phyloP scores from a whole-genome alignment of 2,797 vertebrate species.

The Aphelocoma californica region DNA sequence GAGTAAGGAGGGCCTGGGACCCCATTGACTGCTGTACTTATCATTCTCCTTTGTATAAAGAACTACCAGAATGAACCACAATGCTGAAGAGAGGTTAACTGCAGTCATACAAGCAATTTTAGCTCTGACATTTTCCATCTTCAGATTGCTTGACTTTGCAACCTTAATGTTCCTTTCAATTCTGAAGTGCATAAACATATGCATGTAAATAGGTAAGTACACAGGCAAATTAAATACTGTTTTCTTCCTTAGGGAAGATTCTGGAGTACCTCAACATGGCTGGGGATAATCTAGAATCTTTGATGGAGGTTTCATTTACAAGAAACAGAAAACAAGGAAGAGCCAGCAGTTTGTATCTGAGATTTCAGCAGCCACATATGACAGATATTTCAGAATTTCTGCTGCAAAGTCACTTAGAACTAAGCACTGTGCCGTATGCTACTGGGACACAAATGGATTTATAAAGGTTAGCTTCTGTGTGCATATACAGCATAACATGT shows the following conservation, averaged over 20 bases:
- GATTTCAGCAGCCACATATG: not conserved
- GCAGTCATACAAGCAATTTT: not conserved
- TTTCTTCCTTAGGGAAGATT: not conserved
- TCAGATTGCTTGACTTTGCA: conserved; percentile 2
- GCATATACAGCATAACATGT: not conserved
- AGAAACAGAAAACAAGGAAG: not conserved
- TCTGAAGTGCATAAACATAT: not conserved
- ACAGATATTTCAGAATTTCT: conserved; percentile 12
- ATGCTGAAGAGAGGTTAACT: not conserved
- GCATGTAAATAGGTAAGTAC: not conserved
- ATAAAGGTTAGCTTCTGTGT: not conserved
- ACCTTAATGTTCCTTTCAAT: not conserved
- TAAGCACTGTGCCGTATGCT: not conserved
- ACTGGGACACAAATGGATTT: not conserved
- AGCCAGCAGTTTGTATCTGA: not conserved
- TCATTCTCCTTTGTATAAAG: not conserved
- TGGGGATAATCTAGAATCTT: not conserved
- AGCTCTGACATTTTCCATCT: not conserved
- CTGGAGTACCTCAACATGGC: not conserved
- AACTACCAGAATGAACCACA: not conserved
- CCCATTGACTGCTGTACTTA: not conserved
- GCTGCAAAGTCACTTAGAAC: not conserved
- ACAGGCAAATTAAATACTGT: not conserved
- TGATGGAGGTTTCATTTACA: not conserved
- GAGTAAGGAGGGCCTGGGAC: not conserved